These are phyloP conservation scores for Callinectes sapidus DNA, from an alignment of 2,888 invertebrate genomes.

Conservation along the genomic window DNA sequence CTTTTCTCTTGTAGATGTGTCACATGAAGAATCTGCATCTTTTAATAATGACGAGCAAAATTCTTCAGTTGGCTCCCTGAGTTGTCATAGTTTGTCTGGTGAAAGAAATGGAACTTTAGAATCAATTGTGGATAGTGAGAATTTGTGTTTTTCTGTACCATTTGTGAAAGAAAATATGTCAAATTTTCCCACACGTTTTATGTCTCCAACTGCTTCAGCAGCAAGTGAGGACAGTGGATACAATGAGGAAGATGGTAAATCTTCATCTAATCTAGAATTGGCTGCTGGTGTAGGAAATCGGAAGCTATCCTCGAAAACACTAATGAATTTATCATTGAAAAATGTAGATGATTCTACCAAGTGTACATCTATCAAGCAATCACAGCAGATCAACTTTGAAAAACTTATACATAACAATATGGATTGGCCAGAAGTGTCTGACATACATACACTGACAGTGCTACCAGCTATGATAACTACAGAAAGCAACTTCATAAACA, in stretches of 20 bases:
- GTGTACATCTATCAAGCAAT: background rate
- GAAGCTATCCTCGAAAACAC: background rate
- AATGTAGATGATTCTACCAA: background rate
- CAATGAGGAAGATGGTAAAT: conserved; percentile 50
- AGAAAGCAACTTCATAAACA: background rate
- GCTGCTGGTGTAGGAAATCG: background rate
- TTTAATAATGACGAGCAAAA: background rate
- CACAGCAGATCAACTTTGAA: background rate
- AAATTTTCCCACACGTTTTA: conserved; percentile 42
- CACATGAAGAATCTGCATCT: background rate
- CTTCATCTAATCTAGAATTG: background rate
- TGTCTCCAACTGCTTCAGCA: conserved; percentile 59
- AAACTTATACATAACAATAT: background rate
- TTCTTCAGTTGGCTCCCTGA: background rate
- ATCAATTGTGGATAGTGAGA: background rate
- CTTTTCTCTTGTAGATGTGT: background rate
- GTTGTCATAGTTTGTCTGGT: background rate
- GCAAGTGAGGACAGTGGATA: conserved; percentile 65
- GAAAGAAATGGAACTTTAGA: background rate
- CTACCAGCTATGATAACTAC: conserved; percentile 46
- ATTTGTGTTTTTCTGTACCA: background rate
- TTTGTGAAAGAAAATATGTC: conserved; percentile 32
- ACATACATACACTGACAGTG: background rate
- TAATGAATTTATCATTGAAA: background rate
- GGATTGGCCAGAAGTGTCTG: conserved; percentile 13